These are phyloP conservation scores for Chaunax sp. DNA, from an alignment of 2,797 vertebrate genomes.

Conservation along the genomic window DNA sequence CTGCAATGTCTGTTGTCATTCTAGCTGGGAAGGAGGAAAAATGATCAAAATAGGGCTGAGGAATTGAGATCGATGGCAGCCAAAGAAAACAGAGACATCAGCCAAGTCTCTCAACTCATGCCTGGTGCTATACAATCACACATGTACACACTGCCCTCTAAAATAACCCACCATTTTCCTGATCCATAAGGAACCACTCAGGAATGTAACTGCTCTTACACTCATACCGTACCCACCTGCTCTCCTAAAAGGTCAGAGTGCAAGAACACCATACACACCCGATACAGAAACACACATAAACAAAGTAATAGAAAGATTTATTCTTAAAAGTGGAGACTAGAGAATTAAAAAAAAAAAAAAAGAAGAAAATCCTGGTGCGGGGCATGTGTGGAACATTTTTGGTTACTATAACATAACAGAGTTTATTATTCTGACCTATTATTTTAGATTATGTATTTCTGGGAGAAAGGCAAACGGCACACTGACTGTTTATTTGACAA, in stretches of 20 bases:
- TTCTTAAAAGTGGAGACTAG: conserved; percentile 7
- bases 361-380: conserved; percentile 2
- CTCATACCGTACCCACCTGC: conserved; percentile 1
- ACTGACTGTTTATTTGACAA: conserved; percentile 77
- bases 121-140: conserved; percentile 20
- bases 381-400: conserved; percentile 28
- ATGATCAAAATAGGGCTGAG: conserved; percentile 54
- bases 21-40: conserved; percentile 42
- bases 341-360: conserved; percentile 11
- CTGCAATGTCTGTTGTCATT: conserved; percentile 51
- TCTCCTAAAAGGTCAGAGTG: conserved; percentile 2
- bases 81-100: conserved; percentile 72
- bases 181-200: neutral
- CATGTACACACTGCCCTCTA: conserved; percentile 33
- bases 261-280: neutral
- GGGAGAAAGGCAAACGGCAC: conserved; percentile 69
- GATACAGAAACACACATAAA: conserved; percentile 6
- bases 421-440: conserved; percentile 71
- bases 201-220: neutral
- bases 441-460: conserved; percentile 74
- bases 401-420: conserved; percentile 39
- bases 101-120: conserved; percentile 67
- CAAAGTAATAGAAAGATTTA: conserved; percentile 11
- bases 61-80: conserved; percentile 58
- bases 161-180: conserved; percentile 23